phyloP scores from a whole-genome alignment of 2,797 vertebrate species.

The Clamator glandarius region DNA sequence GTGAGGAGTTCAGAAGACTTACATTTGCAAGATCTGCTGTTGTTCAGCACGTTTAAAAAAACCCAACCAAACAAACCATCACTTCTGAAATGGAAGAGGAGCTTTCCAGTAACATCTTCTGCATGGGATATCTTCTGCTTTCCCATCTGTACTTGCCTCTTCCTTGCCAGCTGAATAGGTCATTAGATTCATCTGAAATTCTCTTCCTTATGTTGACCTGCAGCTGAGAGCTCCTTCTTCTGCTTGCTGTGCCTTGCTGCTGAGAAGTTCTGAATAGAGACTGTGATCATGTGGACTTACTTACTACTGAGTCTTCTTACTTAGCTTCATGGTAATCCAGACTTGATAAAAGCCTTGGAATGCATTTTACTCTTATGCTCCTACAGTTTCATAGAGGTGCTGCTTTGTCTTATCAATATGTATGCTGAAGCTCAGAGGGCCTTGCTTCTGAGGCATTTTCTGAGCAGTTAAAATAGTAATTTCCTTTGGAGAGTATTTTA shows the following conservation, averaged over 20 bases:
- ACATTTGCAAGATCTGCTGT: background rate
- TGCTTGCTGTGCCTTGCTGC: fast-evolving
- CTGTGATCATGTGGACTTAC: background rate
- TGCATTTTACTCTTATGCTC: background rate
- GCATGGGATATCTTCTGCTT: background rate
- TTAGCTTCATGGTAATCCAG: background rate
- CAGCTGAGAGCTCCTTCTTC: background rate
- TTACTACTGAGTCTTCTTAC: background rate
- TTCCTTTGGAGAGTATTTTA: background rate
- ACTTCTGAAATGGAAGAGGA: too few species aligned
- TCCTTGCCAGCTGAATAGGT: background rate
- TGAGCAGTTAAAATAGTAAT: background rate
- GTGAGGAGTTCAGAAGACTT: background rate
- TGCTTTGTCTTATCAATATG: background rate
- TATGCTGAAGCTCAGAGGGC: background rate
- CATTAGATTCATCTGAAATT: fast-evolving
- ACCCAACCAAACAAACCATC: too few species aligned
- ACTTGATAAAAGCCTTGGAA: background rate
- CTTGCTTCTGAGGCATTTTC: background rate
- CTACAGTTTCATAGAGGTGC: background rate
- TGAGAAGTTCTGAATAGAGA: background rate
- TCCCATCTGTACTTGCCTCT: background rate
- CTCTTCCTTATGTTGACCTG: background rate
- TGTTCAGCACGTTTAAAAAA: too few species aligned
- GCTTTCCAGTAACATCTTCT: background rate